These are phyloP conservation scores for Balearica regulorum DNA, from an alignment of 2,797 vertebrate species.

Conservation along the genomic window DNA sequence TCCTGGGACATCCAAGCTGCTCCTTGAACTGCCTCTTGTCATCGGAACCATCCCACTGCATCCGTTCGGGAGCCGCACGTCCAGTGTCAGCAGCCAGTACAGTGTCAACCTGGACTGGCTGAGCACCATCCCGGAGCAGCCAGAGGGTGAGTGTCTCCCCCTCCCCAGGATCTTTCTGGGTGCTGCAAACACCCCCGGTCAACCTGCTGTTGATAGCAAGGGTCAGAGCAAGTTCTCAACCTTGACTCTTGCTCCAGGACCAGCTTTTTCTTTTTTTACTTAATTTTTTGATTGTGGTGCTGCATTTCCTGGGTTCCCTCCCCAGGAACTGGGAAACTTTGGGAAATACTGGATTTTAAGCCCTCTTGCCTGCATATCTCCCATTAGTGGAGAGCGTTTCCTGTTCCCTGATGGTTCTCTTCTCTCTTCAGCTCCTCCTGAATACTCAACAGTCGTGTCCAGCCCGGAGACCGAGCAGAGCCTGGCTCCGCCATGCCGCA, in stretches of 20 bases:
- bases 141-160: conserved; percentile 83
- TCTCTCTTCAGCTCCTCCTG: conserved; percentile 85
- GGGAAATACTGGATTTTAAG: neutral
- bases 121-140: conserved; percentile 82
- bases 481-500: conserved; percentile 52
- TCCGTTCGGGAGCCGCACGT: conserved; percentile 88
- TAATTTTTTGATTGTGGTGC: neutral
- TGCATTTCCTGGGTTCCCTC: neutral
- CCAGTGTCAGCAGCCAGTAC: conserved; percentile 91
- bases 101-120: conserved; percentile 89
- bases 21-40: conserved; percentile 90
- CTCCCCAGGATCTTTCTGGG: neutral
- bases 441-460: conserved; percentile 86
- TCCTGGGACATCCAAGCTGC: conserved; percentile 90
- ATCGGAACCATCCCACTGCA: conserved; percentile 94
- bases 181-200: neutral
- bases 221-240: neutral
- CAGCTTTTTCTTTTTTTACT: neutral
- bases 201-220: accelerated
- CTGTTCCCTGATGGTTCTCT: neutral
- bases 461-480: conserved; percentile 72
- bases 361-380: accelerated
- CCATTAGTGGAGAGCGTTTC: neutral
- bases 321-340: neutral
- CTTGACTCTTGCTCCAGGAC: neutral